A percentile compares a stretch with the other conserved stretches of the same genome.
These are phyloP conservation scores for Liposcelis brunnea DNA, from an alignment of 2,888 invertebrate species.

Conservation along the genomic window DNA sequence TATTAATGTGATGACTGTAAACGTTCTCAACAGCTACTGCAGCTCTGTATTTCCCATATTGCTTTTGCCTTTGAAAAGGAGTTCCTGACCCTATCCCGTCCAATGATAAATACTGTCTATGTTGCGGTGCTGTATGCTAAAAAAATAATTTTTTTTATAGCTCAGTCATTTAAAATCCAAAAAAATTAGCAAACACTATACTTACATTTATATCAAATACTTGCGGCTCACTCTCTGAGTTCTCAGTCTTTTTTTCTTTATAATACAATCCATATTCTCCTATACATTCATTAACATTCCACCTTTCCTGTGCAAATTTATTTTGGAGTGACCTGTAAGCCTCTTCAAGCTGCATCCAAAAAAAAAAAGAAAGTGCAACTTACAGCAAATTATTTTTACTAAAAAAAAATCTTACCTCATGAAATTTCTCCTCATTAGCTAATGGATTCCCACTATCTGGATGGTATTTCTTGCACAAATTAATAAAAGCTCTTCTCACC, in stretches of 20 bases:
- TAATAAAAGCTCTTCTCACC: conserved; percentile 52
- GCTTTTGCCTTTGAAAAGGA: conserved; percentile 58
- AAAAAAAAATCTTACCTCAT: conserved; percentile 30
- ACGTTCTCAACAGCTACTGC: conserved; percentile 50
- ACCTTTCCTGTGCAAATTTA: conserved; percentile 43
- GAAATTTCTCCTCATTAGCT: conserved; percentile 57
- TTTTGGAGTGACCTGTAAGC: conserved; percentile 56
- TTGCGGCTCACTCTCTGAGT: conserved; percentile 31
- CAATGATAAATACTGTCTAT: conserved; percentile 63
- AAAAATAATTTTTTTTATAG: conserved; percentile 18
- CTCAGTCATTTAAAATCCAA: conserved; percentile 5
- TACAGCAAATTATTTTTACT: conserved; percentile 10
- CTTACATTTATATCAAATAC: conserved; percentile 40
- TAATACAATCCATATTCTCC: conserved; percentile 25
- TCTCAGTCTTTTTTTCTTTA: conserved; percentile 24
- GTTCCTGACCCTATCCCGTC: conserved; percentile 67
- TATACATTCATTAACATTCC: conserved; percentile 28
- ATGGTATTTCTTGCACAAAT: conserved; percentile 63
- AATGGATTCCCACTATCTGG: conserved; percentile 61
- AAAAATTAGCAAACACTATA: conserved; percentile 14
- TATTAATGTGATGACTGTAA: conserved; percentile 32
- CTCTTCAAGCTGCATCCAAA: conserved; percentile 37
- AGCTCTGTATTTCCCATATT: conserved; percentile 50
- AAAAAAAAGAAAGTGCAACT: conserved; percentile 9
- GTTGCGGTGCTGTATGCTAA: conserved; percentile 75